Conservation (phyloP, 2,888 invertebrate genomes). For the Athalia circularis region DNA sequence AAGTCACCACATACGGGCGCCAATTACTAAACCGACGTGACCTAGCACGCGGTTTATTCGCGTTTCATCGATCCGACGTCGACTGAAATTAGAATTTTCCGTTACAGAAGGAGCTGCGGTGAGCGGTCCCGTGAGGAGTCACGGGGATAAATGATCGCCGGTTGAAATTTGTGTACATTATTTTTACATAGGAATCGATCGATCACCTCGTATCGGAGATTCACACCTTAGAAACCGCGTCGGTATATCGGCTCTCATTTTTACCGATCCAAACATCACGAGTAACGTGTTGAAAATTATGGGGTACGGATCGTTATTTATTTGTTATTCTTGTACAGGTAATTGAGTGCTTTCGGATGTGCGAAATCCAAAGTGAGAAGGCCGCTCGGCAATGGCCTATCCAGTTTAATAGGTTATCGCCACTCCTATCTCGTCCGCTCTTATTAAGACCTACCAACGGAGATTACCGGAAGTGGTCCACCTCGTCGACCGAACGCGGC, state of each 20-base stretch:
- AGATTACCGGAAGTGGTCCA: constrained; percentile 40
- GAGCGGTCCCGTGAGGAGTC: background rate
- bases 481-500: background rate
- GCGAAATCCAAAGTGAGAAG: background rate
- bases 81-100: background rate
- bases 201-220: background rate
- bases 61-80: background rate
- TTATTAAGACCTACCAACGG: constrained; percentile 36
- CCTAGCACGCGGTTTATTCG: background rate
- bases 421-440: constrained; percentile 25
- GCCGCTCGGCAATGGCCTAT: constrained; percentile 31
- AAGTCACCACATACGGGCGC: constrained; percentile 21
- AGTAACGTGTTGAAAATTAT: too few relatives aligned
- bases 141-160: background rate
- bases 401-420: constrained; percentile 32
- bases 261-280: too few relatives aligned
- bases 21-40: constrained; percentile 15
- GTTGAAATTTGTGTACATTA: background rate
- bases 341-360: too few relatives aligned
- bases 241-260: background rate
- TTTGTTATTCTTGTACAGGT: too few relatives aligned
- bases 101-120: background rate
- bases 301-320: too few relatives aligned
- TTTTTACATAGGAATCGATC: background rate
- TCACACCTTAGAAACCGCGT: background rate